phyloP scores from a whole-genome alignment of 2,888 invertebrate species.

The Phoenoteleia sp. region DNA sequence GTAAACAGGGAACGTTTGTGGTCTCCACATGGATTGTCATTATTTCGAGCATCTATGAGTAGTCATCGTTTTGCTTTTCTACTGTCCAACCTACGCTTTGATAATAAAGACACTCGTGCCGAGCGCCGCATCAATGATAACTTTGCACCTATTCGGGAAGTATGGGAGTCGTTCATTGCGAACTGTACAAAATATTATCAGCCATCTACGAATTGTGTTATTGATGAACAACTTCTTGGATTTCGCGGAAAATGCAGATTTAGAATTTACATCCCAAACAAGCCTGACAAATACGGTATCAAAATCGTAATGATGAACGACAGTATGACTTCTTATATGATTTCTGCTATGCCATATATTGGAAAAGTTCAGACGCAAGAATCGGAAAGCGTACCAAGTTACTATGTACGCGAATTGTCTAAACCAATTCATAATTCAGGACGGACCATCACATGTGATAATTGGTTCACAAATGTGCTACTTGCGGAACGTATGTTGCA shows the following conservation, averaged over 20 bases:
- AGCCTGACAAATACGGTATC: slow-evolving; percentile 22
- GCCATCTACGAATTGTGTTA: slow-evolving; percentile 68
- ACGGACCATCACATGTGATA: neutral
- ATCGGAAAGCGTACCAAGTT: neutral
- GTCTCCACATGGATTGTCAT: too few relatives aligned
- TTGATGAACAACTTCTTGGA: slow-evolving; percentile 75
- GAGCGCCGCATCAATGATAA: too few relatives aligned
- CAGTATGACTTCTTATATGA: slow-evolving; percentile 47
- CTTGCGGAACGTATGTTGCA: neutral
- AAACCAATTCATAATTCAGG: neutral
- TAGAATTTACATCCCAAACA: slow-evolving; percentile 56
- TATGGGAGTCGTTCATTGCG: slow-evolving; percentile 72
- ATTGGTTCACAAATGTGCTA: neutral
- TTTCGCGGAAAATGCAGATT: slow-evolving; percentile 73
- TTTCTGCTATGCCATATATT: slow-evolving; percentile 38
- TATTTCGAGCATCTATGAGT: too few relatives aligned
- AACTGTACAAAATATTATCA: slow-evolving; percentile 70
- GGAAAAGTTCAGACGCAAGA: neutral
- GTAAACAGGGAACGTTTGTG: too few relatives aligned
- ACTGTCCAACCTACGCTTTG: too few relatives aligned
- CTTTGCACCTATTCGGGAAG: slow-evolving; percentile 72
- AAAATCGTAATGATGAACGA: slow-evolving; percentile 44
- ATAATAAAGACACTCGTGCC: too few relatives aligned
- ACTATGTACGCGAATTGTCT: neutral
- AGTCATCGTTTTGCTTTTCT: too few relatives aligned